Evolutionary conservation across 2,113 vertebrate species (phyloP).

Genomic region (Tinamus guttatus): DNA sequence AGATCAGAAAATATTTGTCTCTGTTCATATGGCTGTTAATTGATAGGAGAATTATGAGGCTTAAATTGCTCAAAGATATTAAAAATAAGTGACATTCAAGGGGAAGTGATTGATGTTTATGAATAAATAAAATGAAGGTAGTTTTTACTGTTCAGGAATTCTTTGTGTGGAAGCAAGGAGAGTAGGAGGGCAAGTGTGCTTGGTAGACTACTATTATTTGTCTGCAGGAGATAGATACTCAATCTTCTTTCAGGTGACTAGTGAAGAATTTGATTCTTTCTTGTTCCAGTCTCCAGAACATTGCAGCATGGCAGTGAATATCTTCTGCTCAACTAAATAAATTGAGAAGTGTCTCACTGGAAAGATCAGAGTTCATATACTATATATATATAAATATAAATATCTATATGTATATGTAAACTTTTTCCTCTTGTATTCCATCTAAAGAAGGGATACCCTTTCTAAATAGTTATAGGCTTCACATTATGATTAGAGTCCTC

Average conservation of each 20-base stretch:
- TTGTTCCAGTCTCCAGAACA: neutral
- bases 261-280: neutral
- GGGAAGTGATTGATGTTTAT: neutral
- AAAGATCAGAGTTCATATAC: neutral
- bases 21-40: neutral
- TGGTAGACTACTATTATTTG: neutral
- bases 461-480: neutral
- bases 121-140: neutral
- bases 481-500: fast-evolving
- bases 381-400: fast-evolving
- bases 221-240: neutral
- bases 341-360: neutral
- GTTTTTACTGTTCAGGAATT: neutral
- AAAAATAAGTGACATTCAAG: neutral
- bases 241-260: neutral
- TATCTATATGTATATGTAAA: neutral
- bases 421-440: neutral
- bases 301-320: neutral
- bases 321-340: neutral
- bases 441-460: neutral
- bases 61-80: neutral
- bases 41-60: neutral
- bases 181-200: neutral
- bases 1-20: neutral
- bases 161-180: neutral